These are phyloP conservation scores for Eilema sororculum DNA, from an alignment of 2,888 invertebrate genomes.

Conservation along the genomic window DNA sequence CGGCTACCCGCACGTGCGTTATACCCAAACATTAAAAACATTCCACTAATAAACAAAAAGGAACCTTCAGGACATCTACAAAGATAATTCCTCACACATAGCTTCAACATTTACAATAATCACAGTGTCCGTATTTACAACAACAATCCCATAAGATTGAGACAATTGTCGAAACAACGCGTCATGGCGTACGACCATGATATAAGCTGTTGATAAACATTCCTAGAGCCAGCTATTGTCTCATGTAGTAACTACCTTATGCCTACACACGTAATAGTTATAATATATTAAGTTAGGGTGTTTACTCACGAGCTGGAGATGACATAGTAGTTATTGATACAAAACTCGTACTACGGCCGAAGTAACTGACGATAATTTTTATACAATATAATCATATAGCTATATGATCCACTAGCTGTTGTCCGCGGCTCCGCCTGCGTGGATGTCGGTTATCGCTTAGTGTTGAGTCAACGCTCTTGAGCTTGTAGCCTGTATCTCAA, in stretches of 20 bases:
- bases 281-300: background rate
- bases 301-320: background rate
- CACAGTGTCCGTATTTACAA: background rate
- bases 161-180: constrained; percentile 11
- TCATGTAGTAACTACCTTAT: constrained; percentile 7
- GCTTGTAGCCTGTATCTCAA: too few species aligned
- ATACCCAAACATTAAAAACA: too few species aligned
- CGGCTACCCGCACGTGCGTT: too few species aligned
- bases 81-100: constrained; percentile 11
- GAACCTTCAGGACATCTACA: background rate
- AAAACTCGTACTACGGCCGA: too few species aligned
- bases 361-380: too few species aligned
- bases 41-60: background rate
- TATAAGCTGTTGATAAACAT: constrained; percentile 35
- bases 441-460: too few species aligned
- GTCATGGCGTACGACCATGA: constrained; percentile 5
- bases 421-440: too few species aligned
- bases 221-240: constrained; percentile 11
- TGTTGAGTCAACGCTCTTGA: too few species aligned
- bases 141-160: constrained; percentile 11
- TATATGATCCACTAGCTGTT: too few species aligned
- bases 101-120: constrained; percentile 8
- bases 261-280: constrained; percentile 9
- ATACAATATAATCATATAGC: too few species aligned
- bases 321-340: background rate